phyloP scores from a whole-genome alignment of 2,113 vertebrate species.

The Polyodon spathula region DNA sequence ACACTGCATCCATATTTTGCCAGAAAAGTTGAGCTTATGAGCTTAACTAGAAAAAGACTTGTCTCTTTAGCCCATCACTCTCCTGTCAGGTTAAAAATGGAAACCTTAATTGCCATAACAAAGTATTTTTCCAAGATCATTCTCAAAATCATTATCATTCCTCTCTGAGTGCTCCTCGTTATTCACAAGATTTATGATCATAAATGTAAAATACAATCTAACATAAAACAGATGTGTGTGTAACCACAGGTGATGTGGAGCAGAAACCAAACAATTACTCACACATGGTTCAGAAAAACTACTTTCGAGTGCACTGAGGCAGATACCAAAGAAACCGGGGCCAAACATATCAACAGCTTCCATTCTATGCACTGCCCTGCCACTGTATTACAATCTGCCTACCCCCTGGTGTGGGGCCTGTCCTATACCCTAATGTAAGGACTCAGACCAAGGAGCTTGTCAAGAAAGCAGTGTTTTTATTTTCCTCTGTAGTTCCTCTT shows the following conservation, averaged over 20 bases:
- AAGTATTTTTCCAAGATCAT: slow-evolving; percentile 49
- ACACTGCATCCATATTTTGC: background rate
- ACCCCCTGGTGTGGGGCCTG: no score
- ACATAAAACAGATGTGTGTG: slow-evolving; percentile 55
- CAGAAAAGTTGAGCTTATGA: background rate
- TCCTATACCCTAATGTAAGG: no score
- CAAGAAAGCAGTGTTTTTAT: no score
- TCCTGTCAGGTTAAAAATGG: slow-evolving; percentile 40
- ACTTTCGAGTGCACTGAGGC: background rate
- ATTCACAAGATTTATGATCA: slow-evolving; percentile 31
- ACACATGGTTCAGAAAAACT: slow-evolving; percentile 21
- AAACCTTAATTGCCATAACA: slow-evolving; percentile 48
- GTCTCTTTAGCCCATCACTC: slow-evolving; percentile 24
- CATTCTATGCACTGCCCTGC: no score
- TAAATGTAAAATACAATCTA: slow-evolving; percentile 52
- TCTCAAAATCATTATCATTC: slow-evolving; percentile 58
- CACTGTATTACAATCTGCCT: no score
- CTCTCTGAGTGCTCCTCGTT: slow-evolving; percentile 36
- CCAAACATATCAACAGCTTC: no score
- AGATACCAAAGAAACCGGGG: no score
- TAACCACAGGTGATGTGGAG: slow-evolving; percentile 61
- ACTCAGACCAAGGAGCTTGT: no score
- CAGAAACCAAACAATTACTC: slow-evolving; percentile 33
- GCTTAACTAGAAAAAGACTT: background rate
- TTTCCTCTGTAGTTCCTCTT: no score